These are phyloP conservation scores for Rhinolophus ferrumequinum DNA, from an alignment of 2,113 vertebrate species.

Conservation along the genomic window DNA sequence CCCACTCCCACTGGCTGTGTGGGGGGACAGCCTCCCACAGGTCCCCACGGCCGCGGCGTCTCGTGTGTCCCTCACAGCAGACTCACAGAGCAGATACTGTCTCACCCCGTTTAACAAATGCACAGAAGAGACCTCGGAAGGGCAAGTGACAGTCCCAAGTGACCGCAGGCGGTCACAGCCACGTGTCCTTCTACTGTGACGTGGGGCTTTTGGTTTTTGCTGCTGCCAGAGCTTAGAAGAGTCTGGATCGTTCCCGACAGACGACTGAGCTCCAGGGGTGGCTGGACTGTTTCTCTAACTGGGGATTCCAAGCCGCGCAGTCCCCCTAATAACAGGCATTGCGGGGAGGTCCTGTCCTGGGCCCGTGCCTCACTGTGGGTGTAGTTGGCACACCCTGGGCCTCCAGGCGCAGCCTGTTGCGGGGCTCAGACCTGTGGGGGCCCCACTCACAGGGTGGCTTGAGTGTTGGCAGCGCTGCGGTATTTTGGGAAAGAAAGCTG, in stretches of 20 bases:
- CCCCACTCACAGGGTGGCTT: not conserved
- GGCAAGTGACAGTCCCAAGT: too few relatives aligned
- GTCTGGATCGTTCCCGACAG: not conserved
- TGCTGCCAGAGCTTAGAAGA: not conserved
- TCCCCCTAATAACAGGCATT: too few relatives aligned
- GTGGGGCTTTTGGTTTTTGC: not conserved
- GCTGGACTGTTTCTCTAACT: not conserved
- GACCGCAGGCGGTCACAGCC: too few relatives aligned
- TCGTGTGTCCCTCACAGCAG: not conserved
- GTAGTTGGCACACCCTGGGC: rapidly evolving
- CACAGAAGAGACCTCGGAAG: not conserved
- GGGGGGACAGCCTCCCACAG: not conserved
- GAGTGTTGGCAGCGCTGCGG: not conserved
- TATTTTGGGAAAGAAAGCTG: not conserved
- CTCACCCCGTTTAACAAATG: not conserved
- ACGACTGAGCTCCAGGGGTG: not conserved
- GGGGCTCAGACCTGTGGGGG: not conserved
- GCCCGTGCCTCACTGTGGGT: too few relatives aligned
- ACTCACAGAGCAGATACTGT: too few relatives aligned
- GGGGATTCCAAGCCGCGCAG: too few relatives aligned
- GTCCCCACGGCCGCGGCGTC: not conserved
- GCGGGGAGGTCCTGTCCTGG: too few relatives aligned
- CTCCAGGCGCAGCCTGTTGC: not conserved
- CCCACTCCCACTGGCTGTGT: not conserved
- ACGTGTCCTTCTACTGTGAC: not conserved